Evolutionary conservation across 2,797 vertebrate species (phyloP).

Genomic region (Sebastolobus alascanus): DNA sequence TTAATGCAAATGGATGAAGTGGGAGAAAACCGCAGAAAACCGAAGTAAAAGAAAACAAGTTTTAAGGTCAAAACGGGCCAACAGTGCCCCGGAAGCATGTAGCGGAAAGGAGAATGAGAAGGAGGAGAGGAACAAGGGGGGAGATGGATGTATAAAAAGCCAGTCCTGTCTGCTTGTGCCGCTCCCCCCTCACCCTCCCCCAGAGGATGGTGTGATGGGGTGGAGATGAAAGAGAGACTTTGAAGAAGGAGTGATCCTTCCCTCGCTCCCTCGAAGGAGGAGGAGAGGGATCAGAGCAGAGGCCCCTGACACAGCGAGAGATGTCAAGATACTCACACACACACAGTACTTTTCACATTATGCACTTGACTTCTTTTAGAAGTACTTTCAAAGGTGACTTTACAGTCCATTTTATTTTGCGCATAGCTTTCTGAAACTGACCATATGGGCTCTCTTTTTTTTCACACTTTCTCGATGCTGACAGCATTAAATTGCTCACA

Average conservation of each 20-base stretch:
- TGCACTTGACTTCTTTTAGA: constrained; percentile 75
- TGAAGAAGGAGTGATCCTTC: constrained; percentile 79
- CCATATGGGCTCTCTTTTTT: constrained; percentile 50
- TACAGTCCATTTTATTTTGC: constrained; percentile 69
- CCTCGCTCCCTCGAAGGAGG: constrained; percentile 71
- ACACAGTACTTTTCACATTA: constrained; percentile 67
- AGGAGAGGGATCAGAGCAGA: constrained; percentile 75
- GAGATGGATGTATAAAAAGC: constrained; percentile 70
- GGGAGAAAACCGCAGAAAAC: background rate
- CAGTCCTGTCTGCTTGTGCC: constrained; percentile 65
- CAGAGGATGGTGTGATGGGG: constrained; percentile 75
- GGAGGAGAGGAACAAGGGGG: constrained; percentile 60
- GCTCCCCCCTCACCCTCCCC: constrained; percentile 54
- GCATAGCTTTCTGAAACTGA: constrained; percentile 59
- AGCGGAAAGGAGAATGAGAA: constrained; percentile 34
- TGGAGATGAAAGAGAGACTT: constrained; percentile 82
- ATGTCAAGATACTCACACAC: constrained; percentile 75
- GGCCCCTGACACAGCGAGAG: constrained; percentile 77
- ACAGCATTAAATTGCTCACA: constrained; percentile 37
- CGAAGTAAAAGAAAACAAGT: constrained; percentile 18
- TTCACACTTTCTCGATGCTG: constrained; percentile 40
- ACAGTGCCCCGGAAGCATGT: constrained; percentile 36
- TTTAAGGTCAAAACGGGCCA: constrained; percentile 58
- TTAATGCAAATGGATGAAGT: background rate
- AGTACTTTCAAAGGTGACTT: constrained; percentile 74